Conservation (phyloP, 2,113 vertebrate species). For the Chaetodon auriga region DNA sequence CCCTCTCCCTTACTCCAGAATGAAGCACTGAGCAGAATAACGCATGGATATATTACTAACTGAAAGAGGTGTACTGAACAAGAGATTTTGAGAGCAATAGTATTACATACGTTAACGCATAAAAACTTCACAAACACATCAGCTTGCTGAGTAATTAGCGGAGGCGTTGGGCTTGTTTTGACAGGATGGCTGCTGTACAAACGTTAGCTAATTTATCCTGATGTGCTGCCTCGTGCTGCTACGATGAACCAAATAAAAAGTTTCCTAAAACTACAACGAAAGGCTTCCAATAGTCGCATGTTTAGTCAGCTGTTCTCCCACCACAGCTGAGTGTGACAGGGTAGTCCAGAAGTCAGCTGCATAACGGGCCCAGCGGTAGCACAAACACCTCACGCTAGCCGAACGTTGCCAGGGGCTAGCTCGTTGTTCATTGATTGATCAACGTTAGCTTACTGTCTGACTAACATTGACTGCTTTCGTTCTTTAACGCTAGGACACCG, state of each 20-base stretch:
- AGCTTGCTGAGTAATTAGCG: not conserved
- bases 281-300: not conserved
- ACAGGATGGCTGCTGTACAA: constrained; percentile 51
- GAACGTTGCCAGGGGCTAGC: constrained; percentile 47
- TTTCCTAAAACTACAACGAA: not conserved
- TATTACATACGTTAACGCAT: not conserved
- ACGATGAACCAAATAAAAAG: not conserved
- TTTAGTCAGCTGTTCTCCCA: not conserved
- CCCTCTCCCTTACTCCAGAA: not conserved
- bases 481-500: not conserved
- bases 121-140: not conserved
- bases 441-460: constrained; percentile 44
- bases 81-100: not conserved
- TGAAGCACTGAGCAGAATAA: not conserved
- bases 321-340: not conserved
- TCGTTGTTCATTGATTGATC: constrained; percentile 71
- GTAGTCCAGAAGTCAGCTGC: constrained; percentile 26
- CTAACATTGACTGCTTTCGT: not conserved
- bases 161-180: constrained; percentile 57
- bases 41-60: not conserved
- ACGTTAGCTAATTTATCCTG: not conserved
- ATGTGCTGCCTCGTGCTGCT: not conserved
- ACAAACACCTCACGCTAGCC: constrained; percentile 53
- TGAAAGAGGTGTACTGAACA: not conserved
- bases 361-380: constrained; percentile 46